Base-by-base conservation (phyloP, 2,797 vertebrate genomes). In the Margarornis squamiger region DNA sequence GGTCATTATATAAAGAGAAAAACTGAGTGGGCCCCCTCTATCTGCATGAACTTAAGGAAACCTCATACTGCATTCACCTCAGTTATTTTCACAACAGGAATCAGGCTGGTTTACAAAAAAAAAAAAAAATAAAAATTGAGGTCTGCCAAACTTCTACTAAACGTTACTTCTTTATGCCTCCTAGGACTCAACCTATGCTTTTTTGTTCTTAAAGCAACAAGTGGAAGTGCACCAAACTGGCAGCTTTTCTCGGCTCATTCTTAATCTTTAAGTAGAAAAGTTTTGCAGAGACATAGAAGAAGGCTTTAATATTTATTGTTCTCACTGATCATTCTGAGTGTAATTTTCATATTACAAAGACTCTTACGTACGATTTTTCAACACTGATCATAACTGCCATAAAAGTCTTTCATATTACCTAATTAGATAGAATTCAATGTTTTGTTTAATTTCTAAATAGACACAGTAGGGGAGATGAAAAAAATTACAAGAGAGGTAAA, bases 41-140 rank as follows among this genome's bases (percentile, higher is more conserved):
- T 41, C 17, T 45, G 19, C 15, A 26, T 21, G 26, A 90, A 71
- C 51, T 77, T 92, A 85, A 94, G 76, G 63, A 93, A 90, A 61
- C 19, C 32, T 88, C 45, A 51, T 55, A n/a, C 26, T 49, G 49
- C 14, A 71, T 67, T 90, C 62, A 86, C 26, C 29, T 88, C 68
- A 62, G 29, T 71, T 92, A 94, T 92, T 90, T 92, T 86, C 55
- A 57, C 14, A 89, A 52, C 39, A 89, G 27, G 89, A 85, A 76
- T 39, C 14, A 58, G 30, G 8, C 10, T 27, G 14, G 79, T 88
- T 70, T 52, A 10, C 20, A 14, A 10, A 83, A 52, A 19, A 10
- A 84, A 49, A 26, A 23, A 93, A 61, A 48, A 4, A 9, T 81
- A 49, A 72, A 67, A 52, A 5, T 2, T 16, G 13, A 81, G 21